Evolutionary conservation across 2,888 invertebrate genomes (phyloP), one percentile per base, ranked within the genome.

Genomic region (Cephonodes hylas): DNA sequence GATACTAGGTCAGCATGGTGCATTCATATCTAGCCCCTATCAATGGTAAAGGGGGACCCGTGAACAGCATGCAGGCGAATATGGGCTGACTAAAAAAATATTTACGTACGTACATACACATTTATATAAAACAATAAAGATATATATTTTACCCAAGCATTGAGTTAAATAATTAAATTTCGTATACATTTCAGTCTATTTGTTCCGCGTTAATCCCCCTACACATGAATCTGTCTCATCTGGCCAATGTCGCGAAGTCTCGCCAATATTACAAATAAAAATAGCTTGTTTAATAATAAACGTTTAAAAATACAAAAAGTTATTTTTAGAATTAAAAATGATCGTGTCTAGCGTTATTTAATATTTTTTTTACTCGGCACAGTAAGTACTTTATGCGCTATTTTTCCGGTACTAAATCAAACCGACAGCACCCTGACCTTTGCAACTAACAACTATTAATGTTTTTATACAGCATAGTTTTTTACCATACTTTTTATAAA

Each of bases 381-480:
- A 38, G 13, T 22, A 3, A 46, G 45, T n/a, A 22, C 15, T 27
- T n/a, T 25, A 23, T 48, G 23, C 23, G 25, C 15, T 27, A 15
- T 25, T 27, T 27, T 27, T 48, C 48, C 48, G 25, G 48, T 61
- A 58, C 44, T 48, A 48, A 48, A 48, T 48, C 48, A 48, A 25
- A 48, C 3, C n/a, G 34, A 38, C 38, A n/a, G 27, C 48, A 15
- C 48, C 48, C 13, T 48, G 27, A 48, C 48, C 27, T 48, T 48
- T 48, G 27, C 25, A 27, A 15, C 27, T 15, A 48, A 48, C 48
- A 15, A 2, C 27, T 48, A 8, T 15, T 27, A 27, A 27, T 48
- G 48, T 44, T 48, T 48, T 27, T 27, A n/a, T 25, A 48, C 27
- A 7, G 27, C 27, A 48, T 15, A 27, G 25, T 27, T 15, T 25